Percentiles rank a stretch among this genome's conserved stretches.
Evolutionary conservation across 1,140 invertebrate genomes (phyloP).

Genomic region (Bombus sylvicola): DNA sequence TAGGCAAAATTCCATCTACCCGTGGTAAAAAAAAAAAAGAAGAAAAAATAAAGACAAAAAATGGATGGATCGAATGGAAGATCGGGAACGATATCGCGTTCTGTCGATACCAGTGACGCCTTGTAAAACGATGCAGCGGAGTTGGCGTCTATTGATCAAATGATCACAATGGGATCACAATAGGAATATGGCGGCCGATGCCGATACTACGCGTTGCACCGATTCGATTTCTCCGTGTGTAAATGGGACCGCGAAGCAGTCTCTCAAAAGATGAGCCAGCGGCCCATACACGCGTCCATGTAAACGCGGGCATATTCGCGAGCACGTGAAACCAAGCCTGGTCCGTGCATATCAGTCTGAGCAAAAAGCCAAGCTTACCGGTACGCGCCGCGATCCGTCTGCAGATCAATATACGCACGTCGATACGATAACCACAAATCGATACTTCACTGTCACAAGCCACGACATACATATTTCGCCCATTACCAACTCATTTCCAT

Average conservation of each 20-base stretch:
- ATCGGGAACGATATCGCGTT: conserved; percentile 34
- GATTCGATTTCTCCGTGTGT: conserved; percentile 27
- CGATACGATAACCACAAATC: conserved; percentile 38
- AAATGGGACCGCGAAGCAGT: conserved; percentile 13
- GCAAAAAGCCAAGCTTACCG: conserved; percentile 8
- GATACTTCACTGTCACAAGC: conserved; percentile 36
- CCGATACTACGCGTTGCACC: conserved; percentile 29
- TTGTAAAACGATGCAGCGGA: conserved; percentile 39
- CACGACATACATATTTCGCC: conserved; percentile 29
- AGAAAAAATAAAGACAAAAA: background rate
- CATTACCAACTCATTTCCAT: conserved; percentile 20
- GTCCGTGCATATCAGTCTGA: no score
- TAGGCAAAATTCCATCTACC: background rate
- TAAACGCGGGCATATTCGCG: conserved; percentile 16
- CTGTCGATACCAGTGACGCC: conserved; percentile 42
- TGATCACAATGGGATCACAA: conserved; percentile 57
- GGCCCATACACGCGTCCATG: background rate
- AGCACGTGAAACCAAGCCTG: background rate
- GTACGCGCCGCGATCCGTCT: no score
- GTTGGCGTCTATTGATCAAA: conserved; percentile 48
- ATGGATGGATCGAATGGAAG: background rate
- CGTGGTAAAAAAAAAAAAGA: background rate
- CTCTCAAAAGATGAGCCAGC: conserved; percentile 13
- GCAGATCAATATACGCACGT: conserved; percentile 31
- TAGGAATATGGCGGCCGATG: conserved; percentile 15